Conservation (phyloP, 2,888 invertebrate species). For the Lithophane socia region DNA sequence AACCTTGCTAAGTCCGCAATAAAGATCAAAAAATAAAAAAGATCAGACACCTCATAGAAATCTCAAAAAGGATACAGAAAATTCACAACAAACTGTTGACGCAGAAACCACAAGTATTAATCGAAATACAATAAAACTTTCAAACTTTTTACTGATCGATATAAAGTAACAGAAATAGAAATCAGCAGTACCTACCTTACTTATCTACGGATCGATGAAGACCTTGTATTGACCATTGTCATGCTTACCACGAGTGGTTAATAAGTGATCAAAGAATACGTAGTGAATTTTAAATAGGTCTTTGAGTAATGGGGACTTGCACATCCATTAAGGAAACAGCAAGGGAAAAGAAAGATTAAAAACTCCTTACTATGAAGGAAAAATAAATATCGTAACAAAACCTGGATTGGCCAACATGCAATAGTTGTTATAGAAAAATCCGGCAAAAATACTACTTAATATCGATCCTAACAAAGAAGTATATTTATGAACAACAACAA, state of each 20-base stretch:
- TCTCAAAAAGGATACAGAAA: neutral
- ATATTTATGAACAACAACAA: neutral
- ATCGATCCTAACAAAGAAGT: neutral
- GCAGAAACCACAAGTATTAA: neutral
- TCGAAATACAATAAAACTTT: neutral
- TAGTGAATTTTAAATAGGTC: constrained; percentile 33
- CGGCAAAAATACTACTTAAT: neutral
- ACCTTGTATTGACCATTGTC: constrained; percentile 43
- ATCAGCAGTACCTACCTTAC: neutral
- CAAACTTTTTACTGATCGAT: constrained; percentile 40
- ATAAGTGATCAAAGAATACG: constrained; percentile 26
- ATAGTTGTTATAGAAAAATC: neutral
- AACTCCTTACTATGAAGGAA: neutral
- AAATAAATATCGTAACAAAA: neutral
- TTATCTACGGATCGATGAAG: constrained; percentile 32
- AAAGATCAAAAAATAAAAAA: neutral
- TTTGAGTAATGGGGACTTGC: constrained; percentile 28
- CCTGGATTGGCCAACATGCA: neutral
- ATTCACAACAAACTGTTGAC: neutral
- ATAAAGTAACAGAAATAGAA: constrained; percentile 21
- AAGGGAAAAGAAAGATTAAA: neutral
- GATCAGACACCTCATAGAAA: neutral
- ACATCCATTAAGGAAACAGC: neutral
- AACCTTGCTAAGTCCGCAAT: neutral
- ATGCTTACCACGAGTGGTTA: constrained; percentile 32